Evolutionary conservation across 2,113 vertebrate species (phyloP), one percentile per base, ranked within the genome.

Genomic region (Ramphastos sulfuratus): DNA sequence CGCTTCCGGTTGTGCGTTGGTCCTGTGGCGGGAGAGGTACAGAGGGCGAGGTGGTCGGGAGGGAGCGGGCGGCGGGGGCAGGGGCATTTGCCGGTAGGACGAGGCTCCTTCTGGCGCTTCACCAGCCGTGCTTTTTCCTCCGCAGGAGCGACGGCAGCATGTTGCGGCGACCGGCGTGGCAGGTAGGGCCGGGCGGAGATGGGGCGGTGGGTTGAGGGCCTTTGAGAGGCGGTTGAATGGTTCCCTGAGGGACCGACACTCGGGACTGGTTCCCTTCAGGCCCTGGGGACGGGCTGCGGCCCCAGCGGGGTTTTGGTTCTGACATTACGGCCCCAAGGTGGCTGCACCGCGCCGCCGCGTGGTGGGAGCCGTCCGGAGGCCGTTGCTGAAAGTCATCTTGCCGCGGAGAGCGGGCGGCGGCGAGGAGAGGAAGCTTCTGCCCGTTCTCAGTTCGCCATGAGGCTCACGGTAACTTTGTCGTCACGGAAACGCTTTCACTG

Each of bases 161-260:
- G 93, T 87, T 66, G 85, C 82, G 89, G 75, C 66, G 93, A 8
- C 93, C 93, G 63, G 91, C 82, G 42, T 87, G 91, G 89, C 93
- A 94, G 93, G 91, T 93, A 90, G 50, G 82, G 58, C 35, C 6
- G 27, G 2, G 82, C 15, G 48, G 33, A 27, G 8, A n/a, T 24
- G 19, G 19, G 19, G 33, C 20, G 46, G 66, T 11, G 31, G 46
- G 35, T 16, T 16, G 28, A 8, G 39, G 50, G 50, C 50, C 44
- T 12, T 25, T 4, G 25, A 30, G 30, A 12, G 66, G 2, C 24
- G 24, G 33, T 21, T 44, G 13, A 42, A 10, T 3, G 35, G 46
- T 24, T 23, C 15, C 13, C 8, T 8, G 39, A 24, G 65, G 59
- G 55, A 8, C 37, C 9, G 37, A 46, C 7, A 30, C 24, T 35